Conservation (phyloP, 53 echinoderm and acorn worm species). For the Crossaster papposus region DNA sequence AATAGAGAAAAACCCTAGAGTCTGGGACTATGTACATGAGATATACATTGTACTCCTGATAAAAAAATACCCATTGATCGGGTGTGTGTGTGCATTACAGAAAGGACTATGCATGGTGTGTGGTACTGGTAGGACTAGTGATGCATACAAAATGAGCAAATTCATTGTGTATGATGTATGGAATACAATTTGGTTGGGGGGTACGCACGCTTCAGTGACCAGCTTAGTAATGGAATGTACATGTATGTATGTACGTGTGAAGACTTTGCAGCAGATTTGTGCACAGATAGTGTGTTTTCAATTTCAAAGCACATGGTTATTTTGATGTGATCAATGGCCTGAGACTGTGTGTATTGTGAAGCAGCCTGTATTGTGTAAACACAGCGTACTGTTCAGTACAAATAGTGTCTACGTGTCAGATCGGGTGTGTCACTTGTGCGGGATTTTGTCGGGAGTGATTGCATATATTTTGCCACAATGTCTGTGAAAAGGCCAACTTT, state of each 20-base stretch:
- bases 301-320: neutral
- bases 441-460: neutral
- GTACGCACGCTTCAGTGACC: neutral
- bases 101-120: no score
- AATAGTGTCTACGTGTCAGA: neutral
- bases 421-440: neutral
- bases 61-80: no score
- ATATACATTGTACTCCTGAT: no score
- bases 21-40: no score
- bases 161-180: no score
- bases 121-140: no score
- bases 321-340: neutral
- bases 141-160: no score
- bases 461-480: neutral
- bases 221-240: neutral
- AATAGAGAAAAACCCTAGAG: no score
- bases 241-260: neutral
- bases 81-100: no score
- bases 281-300: neutral
- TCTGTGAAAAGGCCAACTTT: neutral
- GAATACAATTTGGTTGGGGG: no score
- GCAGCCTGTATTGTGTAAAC: neutral
- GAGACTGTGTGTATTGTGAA: neutral
- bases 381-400: neutral
- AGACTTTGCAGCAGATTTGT: neutral